Evolutionary conservation across 2,888 invertebrate species (phyloP), one percentile per base, ranked within the genome.

Genomic region (Microplitis deprimator): DNA sequence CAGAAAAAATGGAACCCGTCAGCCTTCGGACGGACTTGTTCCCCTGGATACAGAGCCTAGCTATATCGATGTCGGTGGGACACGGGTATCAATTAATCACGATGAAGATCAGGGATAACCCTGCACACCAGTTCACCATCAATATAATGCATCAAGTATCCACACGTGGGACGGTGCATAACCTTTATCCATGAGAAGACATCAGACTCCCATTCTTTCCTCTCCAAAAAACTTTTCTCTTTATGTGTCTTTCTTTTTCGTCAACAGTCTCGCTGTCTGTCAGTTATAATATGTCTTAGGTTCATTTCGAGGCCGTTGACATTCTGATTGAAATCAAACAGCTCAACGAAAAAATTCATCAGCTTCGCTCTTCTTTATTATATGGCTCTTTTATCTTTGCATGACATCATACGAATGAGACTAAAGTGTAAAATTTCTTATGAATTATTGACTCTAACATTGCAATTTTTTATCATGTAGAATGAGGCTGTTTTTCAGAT

Each of bases 11-110:
- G 77, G 76, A 76, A 82, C 78, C 80, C 81, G 80, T 82, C 82
- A 80, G 79, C 80, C 82, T 79, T 80, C 80, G 61, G 81, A 81
- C 79, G 80, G 78, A 81, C 81, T 78, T 70, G 79, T 77, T 76
- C 79, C 77, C 71, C 67, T 39, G 70, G 13, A 71, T 75, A 70
- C 50, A 29, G 29, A 72, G 71, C 17, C 65, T 38, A 77, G 78
- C 76, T 82, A 79, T 82, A 82, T 82, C 82, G 82, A 82, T 82
- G 82, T 82, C 82, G 78, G 77, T 74, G 79, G 71, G 80, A 79
- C 80, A 85, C 84, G 84, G 81, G 83, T 84, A 85, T 83, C 86
- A 85, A 89, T 89, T 89, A 89, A 89, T 88, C 88, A 89, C 82
- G 82, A 83, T 82, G 83, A 83, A 68, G 82, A 86, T 85, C 85